These are phyloP conservation scores for Cheilosia vernalis DNA, from an alignment of 2,888 invertebrate species.

Conservation along the genomic window DNA sequence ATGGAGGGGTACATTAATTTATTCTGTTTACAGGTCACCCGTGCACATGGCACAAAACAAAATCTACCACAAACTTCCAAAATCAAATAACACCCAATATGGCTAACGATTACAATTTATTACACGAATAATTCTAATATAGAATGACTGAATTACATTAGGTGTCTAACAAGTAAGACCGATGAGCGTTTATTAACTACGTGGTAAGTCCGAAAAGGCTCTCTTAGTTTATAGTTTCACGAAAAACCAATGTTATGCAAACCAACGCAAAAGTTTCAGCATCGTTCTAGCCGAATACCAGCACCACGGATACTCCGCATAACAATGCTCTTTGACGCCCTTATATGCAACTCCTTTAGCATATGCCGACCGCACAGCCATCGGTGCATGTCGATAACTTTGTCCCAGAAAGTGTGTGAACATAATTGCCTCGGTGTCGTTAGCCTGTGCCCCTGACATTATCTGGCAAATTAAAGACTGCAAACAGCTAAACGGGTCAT, in stretches of 20 bases:
- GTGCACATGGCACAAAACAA: too few relatives aligned
- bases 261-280: slow-evolving; percentile 82
- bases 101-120: not conserved
- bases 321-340: slow-evolving; percentile 79
- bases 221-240: not conserved
- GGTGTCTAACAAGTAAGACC: not conserved
- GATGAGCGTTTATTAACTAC: too few relatives aligned
- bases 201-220: too few relatives aligned
- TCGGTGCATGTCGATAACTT: slow-evolving; percentile 79
- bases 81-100: not conserved
- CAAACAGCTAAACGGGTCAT: slow-evolving; percentile 82
- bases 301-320: slow-evolving; percentile 82
- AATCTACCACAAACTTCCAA: too few relatives aligned
- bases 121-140: slow-evolving; percentile 44
- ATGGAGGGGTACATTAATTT: too few relatives aligned
- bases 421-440: slow-evolving; percentile 79
- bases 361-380: slow-evolving; percentile 80
- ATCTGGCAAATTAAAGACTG: slow-evolving; percentile 82
- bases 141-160: slow-evolving; percentile 21
- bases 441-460: slow-evolving; percentile 81
- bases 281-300: slow-evolving; percentile 82
- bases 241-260: slow-evolving; percentile 72
- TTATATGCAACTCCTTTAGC: slow-evolving; percentile 79
- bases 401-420: slow-evolving; percentile 80
- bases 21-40: too few relatives aligned